These are phyloP conservation scores for Muscicapa comitata DNA, from an alignment of 2,797 vertebrate genomes.

Conservation along the genomic window DNA sequence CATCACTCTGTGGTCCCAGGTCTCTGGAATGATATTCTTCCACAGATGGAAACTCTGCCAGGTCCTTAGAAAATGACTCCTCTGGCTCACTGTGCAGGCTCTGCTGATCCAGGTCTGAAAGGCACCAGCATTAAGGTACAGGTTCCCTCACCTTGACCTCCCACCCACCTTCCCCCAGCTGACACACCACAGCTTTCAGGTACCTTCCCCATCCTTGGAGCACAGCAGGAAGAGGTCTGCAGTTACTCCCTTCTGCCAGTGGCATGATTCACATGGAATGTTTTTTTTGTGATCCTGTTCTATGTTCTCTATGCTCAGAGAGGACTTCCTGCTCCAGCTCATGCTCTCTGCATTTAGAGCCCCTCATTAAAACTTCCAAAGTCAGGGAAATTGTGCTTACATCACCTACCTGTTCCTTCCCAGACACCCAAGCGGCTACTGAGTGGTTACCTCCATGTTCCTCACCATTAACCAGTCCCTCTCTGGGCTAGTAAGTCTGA, in stretches of 20 bases:
- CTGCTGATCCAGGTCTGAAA: slow-evolving; percentile 92
- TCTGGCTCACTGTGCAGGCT: slow-evolving; percentile 90
- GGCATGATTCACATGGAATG: accelerated
- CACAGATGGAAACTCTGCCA: slow-evolving; percentile 84
- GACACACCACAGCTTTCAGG: not conserved
- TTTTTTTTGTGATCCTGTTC: not conserved
- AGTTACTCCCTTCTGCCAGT: not conserved
- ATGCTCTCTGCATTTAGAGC: not conserved
- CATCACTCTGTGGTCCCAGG: slow-evolving; percentile 70
- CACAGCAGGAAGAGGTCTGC: not conserved
- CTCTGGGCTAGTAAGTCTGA: not conserved
- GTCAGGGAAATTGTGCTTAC: not conserved
- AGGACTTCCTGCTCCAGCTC: not conserved
- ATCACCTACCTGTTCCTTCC: not conserved
- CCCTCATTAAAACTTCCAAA: not conserved
- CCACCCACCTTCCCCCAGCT: not conserved
- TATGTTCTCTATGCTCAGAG: not conserved
- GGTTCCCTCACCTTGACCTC: not conserved
- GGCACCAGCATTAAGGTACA: not conserved
- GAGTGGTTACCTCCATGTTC: not conserved
- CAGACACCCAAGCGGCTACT: not conserved
- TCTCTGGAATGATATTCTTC: slow-evolving; percentile 83
- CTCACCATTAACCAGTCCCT: not conserved
- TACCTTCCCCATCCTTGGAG: not conserved
- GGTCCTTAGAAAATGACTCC: slow-evolving; percentile 84